Conservation (phyloP, 2,888 invertebrate species). For the Cephus nigrinus region DNA sequence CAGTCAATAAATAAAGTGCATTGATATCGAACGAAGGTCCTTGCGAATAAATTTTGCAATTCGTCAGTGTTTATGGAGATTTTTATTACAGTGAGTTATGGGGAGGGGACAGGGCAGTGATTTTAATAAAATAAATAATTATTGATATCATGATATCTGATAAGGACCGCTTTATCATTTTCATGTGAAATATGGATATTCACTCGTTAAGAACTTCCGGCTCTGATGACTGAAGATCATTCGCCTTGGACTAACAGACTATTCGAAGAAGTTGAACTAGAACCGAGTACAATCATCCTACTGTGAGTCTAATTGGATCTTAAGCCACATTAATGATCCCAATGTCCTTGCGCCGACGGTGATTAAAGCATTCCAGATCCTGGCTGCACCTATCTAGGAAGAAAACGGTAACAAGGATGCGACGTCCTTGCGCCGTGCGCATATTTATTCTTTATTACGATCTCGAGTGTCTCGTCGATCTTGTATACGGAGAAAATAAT, state of each 20-base stretch:
- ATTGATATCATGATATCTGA: neutral
- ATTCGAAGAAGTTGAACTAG: neutral
- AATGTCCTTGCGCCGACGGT: constrained; percentile 48
- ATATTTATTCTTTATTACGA: neutral
- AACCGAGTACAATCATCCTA: constrained; percentile 15
- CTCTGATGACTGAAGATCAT: neutral
- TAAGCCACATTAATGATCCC: constrained; percentile 45
- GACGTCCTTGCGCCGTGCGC: constrained; percentile 43
- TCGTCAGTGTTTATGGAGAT: too few species aligned
- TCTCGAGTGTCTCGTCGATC: neutral
- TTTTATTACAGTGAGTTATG: neutral
- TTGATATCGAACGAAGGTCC: neutral
- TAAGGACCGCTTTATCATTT: neutral
- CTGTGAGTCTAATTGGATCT: constrained; percentile 28
- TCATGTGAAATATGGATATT: neutral
- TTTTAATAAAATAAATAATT: neutral
- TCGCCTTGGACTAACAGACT: neutral
- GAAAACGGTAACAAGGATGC: constrained; percentile 55
- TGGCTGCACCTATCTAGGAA: constrained; percentile 39
- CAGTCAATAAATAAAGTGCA: neutral
- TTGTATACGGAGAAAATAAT: neutral
- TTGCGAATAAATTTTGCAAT: too few species aligned
- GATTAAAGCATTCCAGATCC: constrained; percentile 47
- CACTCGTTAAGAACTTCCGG: neutral
- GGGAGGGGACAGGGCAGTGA: neutral